Base-by-base conservation (phyloP, 2,888 invertebrate genomes). In the Metalampra italica region DNA sequence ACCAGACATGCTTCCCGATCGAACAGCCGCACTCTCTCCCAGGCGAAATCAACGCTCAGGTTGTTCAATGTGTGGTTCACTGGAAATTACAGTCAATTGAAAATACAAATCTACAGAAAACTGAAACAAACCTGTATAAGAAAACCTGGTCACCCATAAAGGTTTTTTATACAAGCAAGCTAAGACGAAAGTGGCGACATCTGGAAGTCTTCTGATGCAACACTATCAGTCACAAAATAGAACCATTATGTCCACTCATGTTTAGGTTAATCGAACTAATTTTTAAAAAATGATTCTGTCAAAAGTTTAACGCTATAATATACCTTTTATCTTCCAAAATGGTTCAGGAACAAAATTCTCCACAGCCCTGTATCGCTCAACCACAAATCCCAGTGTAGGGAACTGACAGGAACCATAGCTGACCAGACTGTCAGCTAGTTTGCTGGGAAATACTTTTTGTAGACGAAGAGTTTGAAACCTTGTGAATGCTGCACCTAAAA, bases 361-460 rank as follows among this genome's bases (percentile, higher is more conserved):
- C 43, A 97, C 94, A 22, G 97, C 96, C 71, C 97, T 94, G 75
- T 96, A 99, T 46, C 99, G 91, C 78, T 99, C 98, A 0, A 98
- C 99, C n/a, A 99, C 98, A 91, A 99, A 99, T 1, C 99, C 99
- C n/a, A 99, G 89, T 0, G 99, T 99, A 5, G 99, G 99, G 79
- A 99, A 99, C 82, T 99, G 99, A 73, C 99, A 99, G 51, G 97
- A 98, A 1, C 99, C 99, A 78, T 99, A 99, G 79, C 98, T 99
- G 43, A 99, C 95, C 1, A 98, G 77, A 74, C 94, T 94, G 48
- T 96, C 92, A 0, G 93, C 91, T 45, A 96, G 88, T 60, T 92
- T 92, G 36, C 85, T 84, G 0, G 96, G 96, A 71, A 97, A 97
- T 9, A 94, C 92, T 66, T 93, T 93, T 71, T 95, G 94, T 7